phyloP scores from a whole-genome alignment of 2,113 vertebrate species.

The Phylloscopus trochilus region DNA sequence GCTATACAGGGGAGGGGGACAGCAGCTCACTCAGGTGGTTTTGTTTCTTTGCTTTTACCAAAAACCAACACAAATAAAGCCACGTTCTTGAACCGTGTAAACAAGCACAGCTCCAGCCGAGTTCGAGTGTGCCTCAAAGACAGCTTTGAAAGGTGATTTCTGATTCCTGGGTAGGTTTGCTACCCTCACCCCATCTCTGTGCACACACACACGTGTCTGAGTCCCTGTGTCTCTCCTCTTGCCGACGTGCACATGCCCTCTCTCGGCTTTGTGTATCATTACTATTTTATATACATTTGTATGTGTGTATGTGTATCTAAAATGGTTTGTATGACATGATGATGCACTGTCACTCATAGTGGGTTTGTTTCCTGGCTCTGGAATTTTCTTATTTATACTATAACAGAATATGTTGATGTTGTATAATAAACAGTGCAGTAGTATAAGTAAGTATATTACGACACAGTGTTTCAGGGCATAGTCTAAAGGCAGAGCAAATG shows the following conservation, averaged over 20 bases:
- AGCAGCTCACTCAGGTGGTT: neutral
- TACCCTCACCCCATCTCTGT: neutral
- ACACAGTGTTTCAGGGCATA: neutral
- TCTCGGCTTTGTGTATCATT: neutral
- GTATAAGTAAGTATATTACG: constrained; percentile 21
- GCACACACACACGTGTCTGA: neutral
- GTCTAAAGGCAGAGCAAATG: neutral
- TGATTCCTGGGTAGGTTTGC: neutral
- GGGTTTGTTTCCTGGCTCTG: neutral
- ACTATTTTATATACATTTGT: neutral
- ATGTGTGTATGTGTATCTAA: neutral
- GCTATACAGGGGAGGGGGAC: neutral
- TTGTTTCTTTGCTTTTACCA: neutral
- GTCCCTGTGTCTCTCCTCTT: neutral
- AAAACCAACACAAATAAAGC: neutral
- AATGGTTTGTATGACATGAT: neutral
- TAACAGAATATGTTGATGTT: constrained; percentile 20
- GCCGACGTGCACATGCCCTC: neutral
- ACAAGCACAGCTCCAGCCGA: neutral
- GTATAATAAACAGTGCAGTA: constrained; percentile 5
- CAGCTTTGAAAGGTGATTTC: neutral
- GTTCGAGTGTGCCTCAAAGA: neutral
- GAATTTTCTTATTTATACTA: constrained; percentile 44
- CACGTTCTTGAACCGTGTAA: rapidly evolving
- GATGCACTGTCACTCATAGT: neutral